Evolutionary conservation across 2,888 invertebrate genomes (phyloP).

Genomic region (Drosophila incognita): DNA sequence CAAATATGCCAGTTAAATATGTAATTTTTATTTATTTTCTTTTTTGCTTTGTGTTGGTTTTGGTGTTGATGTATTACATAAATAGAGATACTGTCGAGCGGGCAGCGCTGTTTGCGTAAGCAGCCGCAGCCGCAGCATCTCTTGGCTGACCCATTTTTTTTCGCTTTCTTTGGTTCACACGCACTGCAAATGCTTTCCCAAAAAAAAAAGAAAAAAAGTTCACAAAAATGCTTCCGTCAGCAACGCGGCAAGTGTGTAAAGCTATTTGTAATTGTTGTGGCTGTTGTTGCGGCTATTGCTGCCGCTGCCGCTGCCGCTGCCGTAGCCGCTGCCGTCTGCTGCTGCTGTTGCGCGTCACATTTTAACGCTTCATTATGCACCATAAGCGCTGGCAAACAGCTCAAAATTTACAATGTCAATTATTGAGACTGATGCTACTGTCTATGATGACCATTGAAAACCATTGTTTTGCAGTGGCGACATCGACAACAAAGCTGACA

Average conservation of each 20-base stretch:
- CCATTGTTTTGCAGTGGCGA: conserved; percentile 66
- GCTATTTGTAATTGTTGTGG: conserved; percentile 74
- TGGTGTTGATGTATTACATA: conserved; percentile 53
- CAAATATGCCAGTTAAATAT: conserved; percentile 57
- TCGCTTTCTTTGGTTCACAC: conserved; percentile 79
- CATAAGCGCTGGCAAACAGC: conserved; percentile 59
- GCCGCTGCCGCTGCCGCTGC: conserved; percentile 1
- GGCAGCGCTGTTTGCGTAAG: conserved; percentile 64
- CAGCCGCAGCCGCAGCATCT: conserved; percentile 57
- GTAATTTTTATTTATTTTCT: conserved; percentile 37
- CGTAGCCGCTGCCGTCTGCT: not conserved
- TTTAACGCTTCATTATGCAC: conserved; percentile 80
- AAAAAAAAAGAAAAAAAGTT: conserved; percentile 18
- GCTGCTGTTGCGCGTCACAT: conserved; percentile 68
- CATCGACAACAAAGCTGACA: conserved; percentile 44
- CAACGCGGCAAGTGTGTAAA: conserved; percentile 71
- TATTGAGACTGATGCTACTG: conserved; percentile 55
- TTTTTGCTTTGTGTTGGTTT: conserved; percentile 1
- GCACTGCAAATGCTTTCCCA: conserved; percentile 76
- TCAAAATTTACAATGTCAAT: conserved; percentile 70
- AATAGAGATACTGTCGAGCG: conserved; percentile 33
- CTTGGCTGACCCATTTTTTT: conserved; percentile 55
- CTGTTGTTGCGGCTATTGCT: conserved; percentile 27
- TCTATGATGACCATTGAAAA: conserved; percentile 65
- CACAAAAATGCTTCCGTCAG: conserved; percentile 78